Evolutionary conservation across 2,113 vertebrate genomes (phyloP).

Genomic region (Ciconia stormi): DNA sequence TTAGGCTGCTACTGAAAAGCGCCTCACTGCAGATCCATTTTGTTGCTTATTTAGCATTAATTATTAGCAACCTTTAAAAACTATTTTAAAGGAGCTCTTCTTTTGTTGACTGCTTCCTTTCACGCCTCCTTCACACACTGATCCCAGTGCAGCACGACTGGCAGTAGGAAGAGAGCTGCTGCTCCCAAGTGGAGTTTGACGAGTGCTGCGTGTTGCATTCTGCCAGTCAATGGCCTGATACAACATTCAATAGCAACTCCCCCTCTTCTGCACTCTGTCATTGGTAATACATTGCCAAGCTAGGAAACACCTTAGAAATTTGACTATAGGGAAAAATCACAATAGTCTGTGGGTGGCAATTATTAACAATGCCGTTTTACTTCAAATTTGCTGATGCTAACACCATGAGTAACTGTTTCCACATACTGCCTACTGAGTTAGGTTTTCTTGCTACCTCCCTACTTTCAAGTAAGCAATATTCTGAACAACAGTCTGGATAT

Average conservation of each 20-base stretch:
- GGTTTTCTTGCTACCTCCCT: background rate
- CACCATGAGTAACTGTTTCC: background rate
- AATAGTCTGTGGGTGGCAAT: background rate
- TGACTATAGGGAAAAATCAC: background rate
- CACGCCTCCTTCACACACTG: background rate
- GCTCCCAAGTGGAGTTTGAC: constrained; percentile 37
- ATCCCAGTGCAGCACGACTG: background rate
- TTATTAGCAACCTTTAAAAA: background rate
- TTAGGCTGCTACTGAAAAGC: background rate
- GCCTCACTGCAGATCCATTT: background rate
- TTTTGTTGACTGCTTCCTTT: background rate
- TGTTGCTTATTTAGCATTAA: background rate
- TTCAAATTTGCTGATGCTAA: background rate
- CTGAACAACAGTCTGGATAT: background rate
- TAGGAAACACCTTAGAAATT: background rate
- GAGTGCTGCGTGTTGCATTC: background rate
- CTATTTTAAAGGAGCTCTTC: background rate
- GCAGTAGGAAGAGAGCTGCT: constrained; percentile 19
- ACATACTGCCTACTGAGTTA: background rate
- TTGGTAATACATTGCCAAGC: background rate
- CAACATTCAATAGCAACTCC: background rate
- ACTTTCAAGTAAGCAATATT: background rate
- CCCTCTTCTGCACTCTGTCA: background rate
- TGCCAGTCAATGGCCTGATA: background rate
- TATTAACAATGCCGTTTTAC: background rate